A percentile compares a stretch with the other conserved stretches of the same genome.
Evolutionary conservation across 2,113 vertebrate genomes (phyloP).

Genomic region (Calcarius ornatus): DNA sequence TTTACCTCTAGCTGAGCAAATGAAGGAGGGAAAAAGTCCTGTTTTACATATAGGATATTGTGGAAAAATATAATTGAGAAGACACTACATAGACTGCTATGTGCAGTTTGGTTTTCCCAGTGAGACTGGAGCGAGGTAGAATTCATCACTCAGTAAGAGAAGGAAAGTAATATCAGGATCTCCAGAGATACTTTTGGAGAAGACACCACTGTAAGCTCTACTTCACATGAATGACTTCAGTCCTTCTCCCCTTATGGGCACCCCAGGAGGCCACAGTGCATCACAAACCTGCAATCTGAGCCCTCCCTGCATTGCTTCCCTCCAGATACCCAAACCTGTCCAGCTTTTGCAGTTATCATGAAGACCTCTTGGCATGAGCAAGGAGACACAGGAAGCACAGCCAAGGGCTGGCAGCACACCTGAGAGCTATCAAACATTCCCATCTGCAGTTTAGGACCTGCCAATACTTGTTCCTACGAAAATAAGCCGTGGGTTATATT

Average conservation of each 20-base stretch:
- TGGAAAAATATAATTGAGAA: not conserved
- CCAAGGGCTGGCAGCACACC: not conserved
- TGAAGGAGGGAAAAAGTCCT: not conserved
- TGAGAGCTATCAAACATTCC: not conserved
- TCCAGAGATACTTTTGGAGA: not conserved
- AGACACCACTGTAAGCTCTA: not conserved
- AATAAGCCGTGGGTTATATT: constrained; percentile 34
- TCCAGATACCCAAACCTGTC: not conserved
- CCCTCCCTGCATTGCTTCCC: not conserved
- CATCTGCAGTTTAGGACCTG: not conserved
- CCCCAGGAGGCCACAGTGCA: not conserved
- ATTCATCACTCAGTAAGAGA: not conserved
- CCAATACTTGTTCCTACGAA: constrained; percentile 2
- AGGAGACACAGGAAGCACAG: not conserved
- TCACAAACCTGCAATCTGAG: not conserved
- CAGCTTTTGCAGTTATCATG: not conserved
- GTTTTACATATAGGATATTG: not conserved
- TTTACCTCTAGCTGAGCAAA: not conserved
- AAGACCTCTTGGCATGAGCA: not conserved
- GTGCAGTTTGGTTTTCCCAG: not conserved
- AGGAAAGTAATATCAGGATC: not conserved
- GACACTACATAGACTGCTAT: not conserved
- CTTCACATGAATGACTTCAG: not conserved
- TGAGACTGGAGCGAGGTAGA: not conserved
- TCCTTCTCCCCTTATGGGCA: not conserved